Percentiles rank a stretch among this genome's conserved stretches.
phyloP scores from a whole-genome alignment of 2,888 invertebrate species.

The Iselma pallidipennis region DNA sequence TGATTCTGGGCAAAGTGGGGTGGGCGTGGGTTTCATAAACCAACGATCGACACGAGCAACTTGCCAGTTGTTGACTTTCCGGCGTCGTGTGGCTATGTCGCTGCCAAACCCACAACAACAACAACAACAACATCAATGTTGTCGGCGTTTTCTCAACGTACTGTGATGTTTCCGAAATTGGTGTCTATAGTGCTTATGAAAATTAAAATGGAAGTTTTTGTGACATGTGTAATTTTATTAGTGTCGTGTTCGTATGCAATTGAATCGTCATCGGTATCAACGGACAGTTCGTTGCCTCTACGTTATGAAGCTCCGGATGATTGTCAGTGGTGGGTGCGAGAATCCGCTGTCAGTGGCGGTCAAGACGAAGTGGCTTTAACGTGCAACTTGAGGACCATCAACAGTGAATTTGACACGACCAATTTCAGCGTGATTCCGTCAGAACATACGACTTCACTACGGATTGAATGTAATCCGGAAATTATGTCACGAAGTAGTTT shows the following conservation, averaged over 20 bases:
- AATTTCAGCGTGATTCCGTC: conserved; percentile 86
- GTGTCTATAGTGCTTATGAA: not conserved
- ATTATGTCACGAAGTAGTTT: conserved; percentile 79
- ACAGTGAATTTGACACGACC: conserved; percentile 85
- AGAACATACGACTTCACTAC: conserved; percentile 78
- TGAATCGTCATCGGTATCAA: conserved; percentile 26
- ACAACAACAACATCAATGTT: not conserved
- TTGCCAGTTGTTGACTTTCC: conserved; percentile 33
- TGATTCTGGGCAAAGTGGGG: conserved; percentile 32
- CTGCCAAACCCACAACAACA: conserved; percentile 3
- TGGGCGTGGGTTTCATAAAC: conserved; percentile 32
- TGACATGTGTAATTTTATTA: conserved; percentile 1
- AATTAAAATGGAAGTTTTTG: not conserved
- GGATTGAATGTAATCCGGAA: conserved; percentile 79
- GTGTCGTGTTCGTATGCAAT: conserved; percentile 14
- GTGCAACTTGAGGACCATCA: conserved; percentile 80
- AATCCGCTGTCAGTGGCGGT: conserved; percentile 58
- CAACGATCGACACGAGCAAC: conserved; percentile 33
- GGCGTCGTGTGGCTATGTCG: conserved; percentile 33
- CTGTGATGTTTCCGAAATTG: not conserved
- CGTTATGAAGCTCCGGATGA: conserved; percentile 84
- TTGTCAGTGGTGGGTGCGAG: conserved; percentile 77
- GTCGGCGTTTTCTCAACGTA: not conserved
- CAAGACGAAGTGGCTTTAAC: conserved; percentile 74
- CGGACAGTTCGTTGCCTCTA: conserved; percentile 54